Conservation (phyloP, 2,797 vertebrate genomes). For the Okamejei kenojei region DNA sequence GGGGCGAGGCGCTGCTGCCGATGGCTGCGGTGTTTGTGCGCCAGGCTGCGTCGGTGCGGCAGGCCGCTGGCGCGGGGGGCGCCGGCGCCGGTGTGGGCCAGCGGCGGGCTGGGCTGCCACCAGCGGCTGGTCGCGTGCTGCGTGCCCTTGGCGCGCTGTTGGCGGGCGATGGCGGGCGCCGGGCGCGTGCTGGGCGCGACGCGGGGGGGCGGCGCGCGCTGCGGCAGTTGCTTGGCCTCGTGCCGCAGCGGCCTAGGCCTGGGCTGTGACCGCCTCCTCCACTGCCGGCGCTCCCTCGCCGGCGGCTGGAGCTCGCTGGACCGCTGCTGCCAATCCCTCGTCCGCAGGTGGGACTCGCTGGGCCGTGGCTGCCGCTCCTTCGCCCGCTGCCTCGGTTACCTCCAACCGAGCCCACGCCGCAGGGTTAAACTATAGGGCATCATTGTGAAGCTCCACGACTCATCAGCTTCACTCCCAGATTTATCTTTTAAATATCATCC, state of each 20-base stretch:
- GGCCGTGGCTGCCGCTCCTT: background rate
- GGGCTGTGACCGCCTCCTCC: background rate
- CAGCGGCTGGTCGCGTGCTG: background rate
- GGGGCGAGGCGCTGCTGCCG: background rate
- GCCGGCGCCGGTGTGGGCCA: background rate
- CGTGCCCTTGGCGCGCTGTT: too few species aligned
- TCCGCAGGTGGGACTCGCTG: background rate
- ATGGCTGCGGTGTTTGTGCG: fast-evolving
- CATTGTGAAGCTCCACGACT: background rate
- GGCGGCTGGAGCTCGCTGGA: background rate
- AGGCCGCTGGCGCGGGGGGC: too few species aligned
- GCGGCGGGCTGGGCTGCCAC: background rate
- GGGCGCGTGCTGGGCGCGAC: too few species aligned
- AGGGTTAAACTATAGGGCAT: background rate
- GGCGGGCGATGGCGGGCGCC: too few species aligned
- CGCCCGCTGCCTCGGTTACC: background rate
- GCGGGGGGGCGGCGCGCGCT: background rate
- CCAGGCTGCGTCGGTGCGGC: too few species aligned
- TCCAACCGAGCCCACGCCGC: background rate
- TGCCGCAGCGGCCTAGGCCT: background rate
- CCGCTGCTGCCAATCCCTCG: background rate
- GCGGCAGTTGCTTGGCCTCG: fast-evolving
- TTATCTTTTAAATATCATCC: background rate
- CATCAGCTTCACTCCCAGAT: background rate
- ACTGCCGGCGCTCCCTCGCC: background rate